Conservation (phyloP, 2,888 invertebrate genomes). For the Drosophila nr. fundita region DNA sequence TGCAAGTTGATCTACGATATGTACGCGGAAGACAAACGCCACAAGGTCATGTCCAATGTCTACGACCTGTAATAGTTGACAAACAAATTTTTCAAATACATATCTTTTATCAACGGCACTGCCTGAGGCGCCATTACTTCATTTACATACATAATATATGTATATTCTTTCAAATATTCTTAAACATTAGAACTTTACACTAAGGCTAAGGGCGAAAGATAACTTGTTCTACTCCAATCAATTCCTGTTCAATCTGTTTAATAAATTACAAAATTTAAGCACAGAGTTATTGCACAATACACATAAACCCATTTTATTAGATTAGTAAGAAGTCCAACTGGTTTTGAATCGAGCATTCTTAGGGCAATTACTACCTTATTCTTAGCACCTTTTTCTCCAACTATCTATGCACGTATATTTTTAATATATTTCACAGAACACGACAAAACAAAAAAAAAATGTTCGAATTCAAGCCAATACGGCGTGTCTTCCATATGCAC, state of each 20-base stretch:
- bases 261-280: constrained; percentile 31
- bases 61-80: constrained; percentile 28
- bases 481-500: constrained; percentile 19
- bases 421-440: constrained; percentile 36
- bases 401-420: neutral
- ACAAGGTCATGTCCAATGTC: constrained; percentile 46
- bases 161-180: constrained; percentile 21
- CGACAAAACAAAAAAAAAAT: constrained; percentile 36
- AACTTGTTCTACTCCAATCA: constrained; percentile 46
- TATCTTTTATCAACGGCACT: constrained; percentile 24
- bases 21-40: constrained; percentile 61
- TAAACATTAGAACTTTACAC: constrained; percentile 24
- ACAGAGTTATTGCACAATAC: constrained; percentile 1
- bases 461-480: constrained; percentile 41
- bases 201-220: constrained; percentile 17
- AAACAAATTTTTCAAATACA: constrained; percentile 6
- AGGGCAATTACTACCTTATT: constrained; percentile 15
- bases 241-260: constrained; percentile 14
- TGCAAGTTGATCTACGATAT: constrained; percentile 12
- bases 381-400: neutral
- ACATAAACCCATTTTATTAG: neutral
- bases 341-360: constrained; percentile 2
- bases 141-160: constrained; percentile 5
- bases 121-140: neutral
- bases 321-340: constrained; percentile 17